Conservation (phyloP, 2,888 invertebrate genomes). For the Caenorhabditis angaria region DNA sequence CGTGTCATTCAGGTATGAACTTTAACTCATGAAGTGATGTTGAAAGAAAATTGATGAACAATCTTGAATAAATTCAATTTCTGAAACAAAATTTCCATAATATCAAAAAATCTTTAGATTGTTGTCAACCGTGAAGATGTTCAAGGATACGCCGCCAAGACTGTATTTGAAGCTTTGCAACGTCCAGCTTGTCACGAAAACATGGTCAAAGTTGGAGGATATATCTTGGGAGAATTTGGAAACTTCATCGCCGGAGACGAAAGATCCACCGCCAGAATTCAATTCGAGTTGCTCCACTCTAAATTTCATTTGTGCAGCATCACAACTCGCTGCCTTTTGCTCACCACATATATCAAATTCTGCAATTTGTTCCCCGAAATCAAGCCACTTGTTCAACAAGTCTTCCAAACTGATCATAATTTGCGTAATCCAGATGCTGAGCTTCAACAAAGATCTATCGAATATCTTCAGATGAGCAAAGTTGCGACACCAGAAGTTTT, state of each 20-base stretch:
- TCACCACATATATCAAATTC: slow-evolving; percentile 98
- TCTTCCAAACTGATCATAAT: slow-evolving; percentile 83
- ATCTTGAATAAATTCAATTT: too few relatives aligned
- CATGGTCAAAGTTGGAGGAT: slow-evolving; percentile 99
- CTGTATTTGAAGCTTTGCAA: slow-evolving; percentile 87
- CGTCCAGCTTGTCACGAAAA: slow-evolving; percentile 99
- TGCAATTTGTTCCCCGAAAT: slow-evolving; percentile 99
- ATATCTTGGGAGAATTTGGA: slow-evolving; percentile 98
- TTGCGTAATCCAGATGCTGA: slow-evolving; percentile 96
- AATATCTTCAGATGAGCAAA: slow-evolving; percentile 93
- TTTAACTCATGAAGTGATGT: too few relatives aligned
- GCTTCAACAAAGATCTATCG: slow-evolving; percentile 95
- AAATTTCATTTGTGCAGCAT: slow-evolving; percentile 98
- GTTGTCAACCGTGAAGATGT: slow-evolving; percentile 99
- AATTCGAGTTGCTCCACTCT: slow-evolving; percentile 96
- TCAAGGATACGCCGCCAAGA: slow-evolving; percentile 99
- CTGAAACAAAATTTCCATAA: too few relatives aligned
- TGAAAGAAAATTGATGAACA: too few relatives aligned
- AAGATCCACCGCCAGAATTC: slow-evolving; percentile 91
- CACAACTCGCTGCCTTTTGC: slow-evolving; percentile 91
- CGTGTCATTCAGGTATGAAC: slow-evolving; percentile 83
- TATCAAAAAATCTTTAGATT: slow-evolving; percentile 83
- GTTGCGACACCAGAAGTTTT: slow-evolving; percentile 95
- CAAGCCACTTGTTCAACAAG: slow-evolving; percentile 89
- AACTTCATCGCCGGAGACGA: slow-evolving; percentile 99